Evolutionary conservation across 2,113 vertebrate species (phyloP).

Genomic region (Percina caprodes): DNA sequence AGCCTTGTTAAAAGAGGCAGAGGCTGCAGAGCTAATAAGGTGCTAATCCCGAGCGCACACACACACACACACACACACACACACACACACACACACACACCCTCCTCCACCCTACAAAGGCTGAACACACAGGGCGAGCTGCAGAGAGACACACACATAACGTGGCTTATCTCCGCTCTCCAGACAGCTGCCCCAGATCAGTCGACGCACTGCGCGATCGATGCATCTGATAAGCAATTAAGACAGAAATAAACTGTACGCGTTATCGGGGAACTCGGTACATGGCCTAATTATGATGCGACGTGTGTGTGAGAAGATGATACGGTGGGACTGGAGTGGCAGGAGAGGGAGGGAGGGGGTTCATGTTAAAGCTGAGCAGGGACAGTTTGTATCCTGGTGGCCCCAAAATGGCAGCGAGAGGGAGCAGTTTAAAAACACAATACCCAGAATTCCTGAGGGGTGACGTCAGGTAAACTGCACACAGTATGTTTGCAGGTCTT

Average conservation of each 20-base stretch:
- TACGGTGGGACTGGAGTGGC: slow-evolving; percentile 46
- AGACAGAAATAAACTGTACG: slow-evolving; percentile 95
- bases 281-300: slow-evolving; percentile 99
- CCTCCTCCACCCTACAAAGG: slow-evolving; percentile 86
- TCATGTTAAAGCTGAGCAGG: background rate
- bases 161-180: slow-evolving; percentile 94
- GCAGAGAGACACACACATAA: slow-evolving; percentile 68
- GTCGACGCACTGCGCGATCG: slow-evolving; percentile 95
- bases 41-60: slow-evolving; percentile 88
- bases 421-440: background rate
- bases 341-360: background rate
- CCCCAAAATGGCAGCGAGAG: background rate
- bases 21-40: slow-evolving; percentile 92
- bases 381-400: background rate
- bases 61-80: slow-evolving; percentile 10
- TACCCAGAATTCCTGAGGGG: slow-evolving; percentile 10
- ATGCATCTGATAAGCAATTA: slow-evolving; percentile 99
- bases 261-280: slow-evolving; percentile 97
- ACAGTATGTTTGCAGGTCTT: background rate
- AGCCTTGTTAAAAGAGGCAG: slow-evolving; percentile 86
- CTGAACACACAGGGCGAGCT: slow-evolving; percentile 69
- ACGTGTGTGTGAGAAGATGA: slow-evolving; percentile 74
- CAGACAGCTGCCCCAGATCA: slow-evolving; percentile 98
- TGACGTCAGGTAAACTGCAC: background rate
- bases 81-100: slow-evolving; percentile 72